Base-by-base conservation (phyloP, 2,797 vertebrate genomes). In the Rhinophrynus dorsalis region DNA sequence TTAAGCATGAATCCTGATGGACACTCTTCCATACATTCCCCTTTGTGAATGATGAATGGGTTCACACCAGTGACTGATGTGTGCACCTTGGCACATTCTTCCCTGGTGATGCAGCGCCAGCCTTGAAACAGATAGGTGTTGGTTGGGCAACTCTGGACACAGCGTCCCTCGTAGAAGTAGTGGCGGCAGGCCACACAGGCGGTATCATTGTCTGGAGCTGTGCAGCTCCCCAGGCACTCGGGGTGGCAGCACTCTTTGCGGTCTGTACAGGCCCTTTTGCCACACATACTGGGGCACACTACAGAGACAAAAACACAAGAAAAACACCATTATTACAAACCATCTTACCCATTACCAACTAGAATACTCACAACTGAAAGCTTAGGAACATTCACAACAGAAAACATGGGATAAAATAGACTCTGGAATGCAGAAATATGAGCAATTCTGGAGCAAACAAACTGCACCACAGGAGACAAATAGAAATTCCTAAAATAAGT, bases 71-170 rank as follows among this genome's bases (percentile, higher is more conserved):
- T 89, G 11, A 81, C 73, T 2, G 86, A 82, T 0, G 85, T 86
- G 67, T 91, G 94, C 74, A 95, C 91, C 32, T 88, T 88, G 71
- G 94, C 88, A 42, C 97, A 99, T 55, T 92, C 81, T 29, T 97
- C 95, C 29, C 90, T 90, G 59, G 93, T 95, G 80, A 99, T 96
- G 2, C 97, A 98, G 82, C 95, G 96, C 97, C 97, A 99, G 82
- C 96, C 96, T 80, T 98, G 94, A 0, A 98, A 99, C 80, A 90
- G 91, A 90, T 94, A 99, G 6, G 96, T 98, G 83, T 83, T 91
- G 0, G 86, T 81, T 0, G 97, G 97, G 73, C 97, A 99, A 81
- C 87, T 86, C 2, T 88, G 82, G 69, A 98, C 89, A 8, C 97
- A 99, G 76, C 86, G 88, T 0, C 88, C 94, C 18, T 93, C 90